Base-by-base conservation (phyloP, 2,888 invertebrate genomes). In the Caenorhabditis virilis region DNA sequence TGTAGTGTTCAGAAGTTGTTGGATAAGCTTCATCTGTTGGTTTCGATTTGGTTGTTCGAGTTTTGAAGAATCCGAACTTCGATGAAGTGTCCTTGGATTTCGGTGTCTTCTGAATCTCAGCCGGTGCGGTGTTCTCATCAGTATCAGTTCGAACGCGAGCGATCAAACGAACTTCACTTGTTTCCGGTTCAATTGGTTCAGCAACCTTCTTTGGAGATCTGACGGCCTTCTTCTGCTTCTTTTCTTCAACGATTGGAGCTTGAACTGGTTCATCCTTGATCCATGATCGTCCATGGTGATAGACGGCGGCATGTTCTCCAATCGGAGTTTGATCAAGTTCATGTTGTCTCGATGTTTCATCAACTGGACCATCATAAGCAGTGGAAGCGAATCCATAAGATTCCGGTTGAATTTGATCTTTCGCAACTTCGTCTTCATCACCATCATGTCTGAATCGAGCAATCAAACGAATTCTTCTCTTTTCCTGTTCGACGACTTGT, bases 401-500 rank as follows among this genome's bases (percentile, higher is more conserved):
- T 25, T 54, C 60, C 38, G 59, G 58, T 25, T n/a, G n/a, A n/a
- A n/a, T n/a, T n/a, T n/a, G n/a, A n/a, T n/a, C n/a, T n/a, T 52
- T 55, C 39, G 67, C 68, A 18, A 64, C 55, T 26, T 53, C 54
- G 20, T 70, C 70, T 46, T 67, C 72, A 11, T 70, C 63, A 15
- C 68, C 69, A 25, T 57, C 59, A 33, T 72, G 69, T 3, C 53
- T 30, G 22, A 58, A 23, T 25, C 67, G 27, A 9, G 56, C 45
- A 13, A 30, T 9, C 30, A 30, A 13, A 30, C 30, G 30, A 30
- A 9, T 9, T 30, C 13, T 30, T 30, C 7, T 6, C 13, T 30
- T 30, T 6, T 30, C 7, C 30, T 30, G 7, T 30, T 30, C 30
- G 13, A 13, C 13, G 6, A 9, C 30, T 30, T 6, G 13, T 30